phyloP scores from a whole-genome alignment of 2,113 vertebrate species.

The Parus major region DNA sequence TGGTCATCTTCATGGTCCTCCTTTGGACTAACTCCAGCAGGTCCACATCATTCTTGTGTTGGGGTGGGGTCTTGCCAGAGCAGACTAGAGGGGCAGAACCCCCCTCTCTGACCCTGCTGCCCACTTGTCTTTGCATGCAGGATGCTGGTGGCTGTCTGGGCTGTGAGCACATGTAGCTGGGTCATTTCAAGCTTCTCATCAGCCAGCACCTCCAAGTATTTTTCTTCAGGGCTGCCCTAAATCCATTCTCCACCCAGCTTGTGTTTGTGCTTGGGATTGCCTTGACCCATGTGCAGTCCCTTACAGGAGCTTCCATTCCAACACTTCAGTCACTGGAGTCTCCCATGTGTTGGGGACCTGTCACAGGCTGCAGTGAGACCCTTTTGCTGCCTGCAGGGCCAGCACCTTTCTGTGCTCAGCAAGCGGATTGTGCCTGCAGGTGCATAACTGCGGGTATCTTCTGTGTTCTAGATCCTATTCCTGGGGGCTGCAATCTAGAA shows the following conservation, averaged over 20 bases:
- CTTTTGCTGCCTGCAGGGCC: not conserved
- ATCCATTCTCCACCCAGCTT: not conserved
- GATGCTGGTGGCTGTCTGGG: not conserved
- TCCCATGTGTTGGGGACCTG: not conserved
- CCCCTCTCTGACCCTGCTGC: not conserved
- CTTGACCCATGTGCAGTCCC: not conserved
- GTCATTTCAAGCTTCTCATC: accelerated
- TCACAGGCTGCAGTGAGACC: not conserved
- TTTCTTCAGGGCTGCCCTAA: not conserved
- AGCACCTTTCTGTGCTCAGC: not conserved
- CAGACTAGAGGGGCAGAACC: not conserved
- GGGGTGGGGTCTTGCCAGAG: not conserved
- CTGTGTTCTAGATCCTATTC: conserved; percentile 85
- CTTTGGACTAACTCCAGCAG: not conserved
- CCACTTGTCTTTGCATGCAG: not conserved
- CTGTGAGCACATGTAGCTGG: not conserved
- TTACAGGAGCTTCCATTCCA: not conserved
- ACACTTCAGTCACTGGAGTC: not conserved
- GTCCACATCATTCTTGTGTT: not conserved
- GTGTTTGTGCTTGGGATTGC: not conserved
- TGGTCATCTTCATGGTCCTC: not conserved
- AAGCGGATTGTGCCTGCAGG: not conserved
- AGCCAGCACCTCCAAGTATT: not conserved
- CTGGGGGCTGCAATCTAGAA: conserved; percentile 91
- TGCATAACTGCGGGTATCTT: not conserved